A percentile compares a stretch with the other conserved stretches of the same genome.
phyloP scores from a whole-genome alignment of 1,140 invertebrate species.

The Popillia japonica region DNA sequence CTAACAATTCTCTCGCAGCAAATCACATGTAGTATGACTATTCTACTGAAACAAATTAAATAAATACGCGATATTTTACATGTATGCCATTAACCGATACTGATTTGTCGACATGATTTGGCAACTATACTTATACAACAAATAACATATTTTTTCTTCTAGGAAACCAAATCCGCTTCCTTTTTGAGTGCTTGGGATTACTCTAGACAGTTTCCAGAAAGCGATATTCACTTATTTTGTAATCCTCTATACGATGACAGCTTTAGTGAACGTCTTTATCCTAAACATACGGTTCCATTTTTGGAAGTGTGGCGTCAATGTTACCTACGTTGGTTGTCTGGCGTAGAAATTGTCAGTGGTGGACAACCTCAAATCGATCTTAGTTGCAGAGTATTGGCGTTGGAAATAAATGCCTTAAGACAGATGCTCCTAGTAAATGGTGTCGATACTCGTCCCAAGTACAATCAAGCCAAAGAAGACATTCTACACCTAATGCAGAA shows the following conservation, averaged over 20 bases:
- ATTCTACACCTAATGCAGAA: slow-evolving; percentile 53
- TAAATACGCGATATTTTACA: too few species aligned
- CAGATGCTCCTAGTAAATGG: slow-evolving; percentile 55
- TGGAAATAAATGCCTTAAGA: slow-evolving; percentile 66
- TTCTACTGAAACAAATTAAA: too few species aligned
- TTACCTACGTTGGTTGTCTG: slow-evolving; percentile 87
- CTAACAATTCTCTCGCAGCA: too few species aligned
- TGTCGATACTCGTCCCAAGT: slow-evolving; percentile 46
- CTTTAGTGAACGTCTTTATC: slow-evolving; percentile 59
- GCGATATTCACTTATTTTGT: slow-evolving; percentile 78
- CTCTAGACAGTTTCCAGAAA: slow-evolving; percentile 81
- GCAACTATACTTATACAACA: too few species aligned
- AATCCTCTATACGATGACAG: slow-evolving; percentile 76
- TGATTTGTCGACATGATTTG: too few species aligned
- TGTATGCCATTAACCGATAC: too few species aligned
- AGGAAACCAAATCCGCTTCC: background rate
- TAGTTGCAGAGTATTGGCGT: slow-evolving; percentile 65
- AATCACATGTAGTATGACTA: too few species aligned
- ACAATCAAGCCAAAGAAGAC: slow-evolving; percentile 52
- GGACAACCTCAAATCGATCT: slow-evolving; percentile 75
- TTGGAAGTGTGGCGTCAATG: slow-evolving; percentile 88
- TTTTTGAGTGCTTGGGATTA: slow-evolving; percentile 80
- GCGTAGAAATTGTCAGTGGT: slow-evolving; percentile 81
- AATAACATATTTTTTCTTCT: background rate
- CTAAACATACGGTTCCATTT: slow-evolving; percentile 65